A percentile compares a stretch with the other conserved stretches of the same genome.
These are phyloP conservation scores for Caenorhabditis becei DNA, from an alignment of 2,888 invertebrate genomes.

Conservation along the genomic window DNA sequence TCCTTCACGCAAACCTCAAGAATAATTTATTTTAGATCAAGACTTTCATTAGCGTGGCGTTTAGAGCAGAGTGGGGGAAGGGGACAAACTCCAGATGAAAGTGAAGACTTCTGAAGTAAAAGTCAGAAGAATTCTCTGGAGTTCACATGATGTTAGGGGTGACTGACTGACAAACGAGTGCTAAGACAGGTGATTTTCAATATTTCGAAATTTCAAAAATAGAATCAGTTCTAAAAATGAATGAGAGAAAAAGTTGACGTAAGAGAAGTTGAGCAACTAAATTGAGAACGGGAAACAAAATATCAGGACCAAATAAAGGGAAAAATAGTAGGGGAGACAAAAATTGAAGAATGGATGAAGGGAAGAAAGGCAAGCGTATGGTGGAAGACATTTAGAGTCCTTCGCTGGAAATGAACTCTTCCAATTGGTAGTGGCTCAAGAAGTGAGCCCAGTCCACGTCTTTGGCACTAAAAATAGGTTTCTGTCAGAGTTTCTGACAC, in stretches of 20 bases:
- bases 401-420: conserved; percentile 78
- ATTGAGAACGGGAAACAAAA: neutral
- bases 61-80: neutral
- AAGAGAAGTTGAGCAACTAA: conserved; percentile 41
- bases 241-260: neutral
- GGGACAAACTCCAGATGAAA: conserved; percentile 35
- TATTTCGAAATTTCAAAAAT: neutral
- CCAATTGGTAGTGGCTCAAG: conserved; percentile 75
- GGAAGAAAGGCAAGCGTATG: conserved; percentile 41
- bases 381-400: conserved; percentile 65
- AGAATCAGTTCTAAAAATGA: conserved; percentile 23
- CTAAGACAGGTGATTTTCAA: conserved; percentile 9
- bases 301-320: neutral
- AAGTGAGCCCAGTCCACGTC: conserved; percentile 80
- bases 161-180: neutral
- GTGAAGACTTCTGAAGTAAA: conserved; percentile 27
- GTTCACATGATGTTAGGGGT: neutral
- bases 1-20: conserved; percentile 28
- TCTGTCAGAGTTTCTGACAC: neutral
- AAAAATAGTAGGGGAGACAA: conserved; percentile 18
- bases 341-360: conserved; percentile 32
- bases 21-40: conserved; percentile 55
- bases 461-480: conserved; percentile 67
- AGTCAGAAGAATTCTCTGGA: conserved; percentile 47
- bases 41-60: conserved; percentile 26